Percentiles rank a stretch among this genome's conserved stretches.
phyloP scores from a whole-genome alignment of 2,797 vertebrate species.

The Podarcis lilfordi region DNA sequence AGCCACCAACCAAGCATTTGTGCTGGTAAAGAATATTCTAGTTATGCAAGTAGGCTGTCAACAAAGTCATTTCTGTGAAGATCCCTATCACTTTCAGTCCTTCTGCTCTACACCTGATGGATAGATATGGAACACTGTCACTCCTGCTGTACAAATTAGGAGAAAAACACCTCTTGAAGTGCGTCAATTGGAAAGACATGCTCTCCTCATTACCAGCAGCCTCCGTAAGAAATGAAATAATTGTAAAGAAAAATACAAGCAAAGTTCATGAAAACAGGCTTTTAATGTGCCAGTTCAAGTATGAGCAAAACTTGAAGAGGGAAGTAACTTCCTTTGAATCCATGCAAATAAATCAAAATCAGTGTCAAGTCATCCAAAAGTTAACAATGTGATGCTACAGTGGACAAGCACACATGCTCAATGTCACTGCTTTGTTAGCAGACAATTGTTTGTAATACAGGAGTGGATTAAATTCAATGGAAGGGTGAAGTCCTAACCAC shows the following conservation, averaged over 20 bases:
- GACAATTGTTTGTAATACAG: neutral
- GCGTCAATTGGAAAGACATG: slow-evolving; percentile 14
- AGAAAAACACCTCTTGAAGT: slow-evolving; percentile 6
- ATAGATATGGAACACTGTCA: slow-evolving; percentile 40
- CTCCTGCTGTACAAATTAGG: neutral
- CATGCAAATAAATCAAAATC: neutral
- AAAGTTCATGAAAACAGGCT: neutral
- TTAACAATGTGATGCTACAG: neutral
- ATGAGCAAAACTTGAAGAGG: neutral
- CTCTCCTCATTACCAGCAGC: neutral
- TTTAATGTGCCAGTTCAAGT: neutral
- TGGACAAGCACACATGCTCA: neutral
- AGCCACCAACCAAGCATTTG: neutral
- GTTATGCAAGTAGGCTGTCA: neutral
- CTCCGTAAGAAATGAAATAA: slow-evolving; percentile 9
- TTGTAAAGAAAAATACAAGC: neutral
- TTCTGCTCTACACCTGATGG: slow-evolving; percentile 7
- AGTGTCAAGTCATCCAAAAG: neutral
- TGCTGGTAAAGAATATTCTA: neutral
- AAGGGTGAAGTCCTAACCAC: neutral
- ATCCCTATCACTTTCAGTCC: slow-evolving; percentile 13
- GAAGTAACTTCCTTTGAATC: fast-evolving
- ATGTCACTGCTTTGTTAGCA: neutral
- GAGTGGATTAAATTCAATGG: neutral
- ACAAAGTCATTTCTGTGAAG: slow-evolving; percentile 8